Evolutionary conservation across 2,797 vertebrate genomes (phyloP), one percentile per base, ranked within the genome.

Genomic region (Malurus splendens): DNA sequence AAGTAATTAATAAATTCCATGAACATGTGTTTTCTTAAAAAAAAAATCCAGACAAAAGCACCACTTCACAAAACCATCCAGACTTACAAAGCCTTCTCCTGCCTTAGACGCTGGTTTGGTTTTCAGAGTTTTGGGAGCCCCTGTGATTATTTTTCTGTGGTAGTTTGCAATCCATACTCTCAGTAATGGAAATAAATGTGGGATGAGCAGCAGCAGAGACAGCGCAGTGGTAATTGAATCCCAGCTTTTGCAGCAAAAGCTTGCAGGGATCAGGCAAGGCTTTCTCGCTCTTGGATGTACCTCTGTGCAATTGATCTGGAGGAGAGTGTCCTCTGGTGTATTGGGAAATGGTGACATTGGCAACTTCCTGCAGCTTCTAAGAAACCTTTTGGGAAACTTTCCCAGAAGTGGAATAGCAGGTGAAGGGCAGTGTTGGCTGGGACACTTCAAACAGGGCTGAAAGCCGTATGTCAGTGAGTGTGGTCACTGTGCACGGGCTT

Each of bases 401-500:
- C 42, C 32, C 24, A 61, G 39, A 48, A 47, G 11, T 18, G 39
- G 61, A 52, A 39, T 33, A 62, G 67, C 71, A 70, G 45, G 64
- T 87, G 75, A 51, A 94, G 72, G 47, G 57, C 90, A 77, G 9
- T 1, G 50, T 2, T 4, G 78, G 4, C 38, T 79, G 47, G 57
- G 38, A 32, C 0, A 2, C 27, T 71, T 70, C 32, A 33, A 65
- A 20, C 12, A 66, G 80, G 38, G 52, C 50, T 59, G 52, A 44
- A 59, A 56, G 42, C 33, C 1, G 0, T 4, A 4, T 45, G 4
- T 38, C 51, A 55, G 12, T 20, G 48, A 76, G 52, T 6, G 25
- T 2, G 0, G 51, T 27, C 23, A 9, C 8, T 61, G 61, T 19
- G 48, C 66, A 25, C 0, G 0, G 38, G 38, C 33, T 62, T 4